Evolutionary conservation across 2,888 invertebrate species (phyloP).

Genomic region (Imbricaverruca yamaguchii): DNA sequence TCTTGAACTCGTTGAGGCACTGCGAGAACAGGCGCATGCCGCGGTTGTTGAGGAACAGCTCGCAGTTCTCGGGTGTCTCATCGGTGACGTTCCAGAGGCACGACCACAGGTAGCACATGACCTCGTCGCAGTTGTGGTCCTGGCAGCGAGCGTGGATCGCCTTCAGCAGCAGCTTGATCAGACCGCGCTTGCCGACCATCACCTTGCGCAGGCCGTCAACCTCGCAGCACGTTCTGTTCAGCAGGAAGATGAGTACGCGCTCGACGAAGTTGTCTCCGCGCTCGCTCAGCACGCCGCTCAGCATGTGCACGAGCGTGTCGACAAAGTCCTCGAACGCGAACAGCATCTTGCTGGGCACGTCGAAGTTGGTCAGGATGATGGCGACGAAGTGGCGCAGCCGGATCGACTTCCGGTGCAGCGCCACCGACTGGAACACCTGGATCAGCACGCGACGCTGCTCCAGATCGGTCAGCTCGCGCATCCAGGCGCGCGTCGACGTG

Average conservation of each 20-base stretch:
- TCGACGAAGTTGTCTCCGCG: slow-evolving; percentile 81
- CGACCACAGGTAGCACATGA: slow-evolving; percentile 96
- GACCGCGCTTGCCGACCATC: slow-evolving; percentile 76
- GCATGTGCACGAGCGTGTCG: slow-evolving; percentile 13
- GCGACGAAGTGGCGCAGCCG: slow-evolving; percentile 9
- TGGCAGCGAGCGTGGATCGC: slow-evolving; percentile 8
- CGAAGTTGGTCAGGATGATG: slow-evolving; percentile 15
- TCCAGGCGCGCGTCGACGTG: neutral
- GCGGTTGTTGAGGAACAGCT: slow-evolving; percentile 72
- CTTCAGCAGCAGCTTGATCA: slow-evolving; percentile 9
- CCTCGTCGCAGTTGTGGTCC: slow-evolving; percentile 66
- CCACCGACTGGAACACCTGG: slow-evolving; percentile 17
- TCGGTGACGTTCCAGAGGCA: slow-evolving; percentile 98
- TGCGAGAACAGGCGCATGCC: slow-evolving; percentile 86
- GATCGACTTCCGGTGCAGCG: neutral
- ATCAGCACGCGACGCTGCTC: slow-evolving; percentile 1
- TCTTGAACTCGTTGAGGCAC: slow-evolving; percentile 52
- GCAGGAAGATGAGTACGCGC: slow-evolving; percentile 84
- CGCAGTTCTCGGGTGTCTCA: slow-evolving; percentile 91
- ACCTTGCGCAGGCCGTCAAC: slow-evolving; percentile 89
- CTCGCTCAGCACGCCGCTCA: slow-evolving; percentile 41
- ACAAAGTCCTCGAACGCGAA: slow-evolving; percentile 6
- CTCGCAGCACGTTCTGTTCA: slow-evolving; percentile 93
- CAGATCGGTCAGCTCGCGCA: neutral
- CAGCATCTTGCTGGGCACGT: slow-evolving; percentile 13